phyloP scores from a whole-genome alignment of 2,888 invertebrate genomes.

The Acanthosepion lycidas region DNA sequence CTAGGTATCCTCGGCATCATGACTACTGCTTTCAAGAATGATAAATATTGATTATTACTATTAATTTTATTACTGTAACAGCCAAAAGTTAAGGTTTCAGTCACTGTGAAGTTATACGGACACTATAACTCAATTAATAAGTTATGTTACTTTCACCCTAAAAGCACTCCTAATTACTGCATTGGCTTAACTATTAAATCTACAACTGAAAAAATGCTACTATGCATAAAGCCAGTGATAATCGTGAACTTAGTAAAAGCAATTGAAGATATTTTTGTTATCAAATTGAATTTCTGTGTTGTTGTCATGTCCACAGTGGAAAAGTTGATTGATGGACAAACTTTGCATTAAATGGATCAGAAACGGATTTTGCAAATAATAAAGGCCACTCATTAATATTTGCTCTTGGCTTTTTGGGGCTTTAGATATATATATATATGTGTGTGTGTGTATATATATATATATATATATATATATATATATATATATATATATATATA shows the following conservation, averaged over 20 bases:
- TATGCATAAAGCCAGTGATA: background rate
- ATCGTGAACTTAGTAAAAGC: background rate
- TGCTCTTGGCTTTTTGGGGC: background rate
- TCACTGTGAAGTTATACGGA: background rate
- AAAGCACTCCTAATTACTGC: background rate
- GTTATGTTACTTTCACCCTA: background rate
- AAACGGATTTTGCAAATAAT: conserved; percentile 22
- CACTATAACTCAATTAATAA: background rate
- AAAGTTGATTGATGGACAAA: background rate
- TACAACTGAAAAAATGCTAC: background rate
- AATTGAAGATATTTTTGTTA: conserved; percentile 33
- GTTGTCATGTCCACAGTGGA: background rate
- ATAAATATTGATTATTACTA: background rate
- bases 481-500: background rate
- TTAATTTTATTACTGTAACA: background rate
- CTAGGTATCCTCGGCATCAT: too few species aligned
- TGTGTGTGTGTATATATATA: background rate
- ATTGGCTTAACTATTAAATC: background rate
- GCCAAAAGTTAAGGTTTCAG: background rate
- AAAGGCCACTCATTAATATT: background rate
- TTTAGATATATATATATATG: background rate
- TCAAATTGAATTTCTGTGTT: conserved; percentile 33
- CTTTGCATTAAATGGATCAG: conserved; percentile 14
- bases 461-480: background rate
- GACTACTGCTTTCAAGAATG: too few species aligned